phyloP scores from a whole-genome alignment of 2,888 invertebrate genomes.

The Apodemia zela region DNA sequence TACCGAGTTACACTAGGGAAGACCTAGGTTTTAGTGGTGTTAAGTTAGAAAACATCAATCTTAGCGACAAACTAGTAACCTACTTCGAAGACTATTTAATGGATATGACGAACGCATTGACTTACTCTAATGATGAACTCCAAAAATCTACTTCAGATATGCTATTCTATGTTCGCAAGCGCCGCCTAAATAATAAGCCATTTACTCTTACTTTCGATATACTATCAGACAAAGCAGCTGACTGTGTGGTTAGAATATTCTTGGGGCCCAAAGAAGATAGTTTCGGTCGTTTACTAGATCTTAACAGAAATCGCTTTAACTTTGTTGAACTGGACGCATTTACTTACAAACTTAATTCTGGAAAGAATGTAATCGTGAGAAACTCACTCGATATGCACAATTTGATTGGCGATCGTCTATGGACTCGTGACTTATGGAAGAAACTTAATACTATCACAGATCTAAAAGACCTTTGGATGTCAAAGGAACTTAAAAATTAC shows the following conservation, averaged over 20 bases:
- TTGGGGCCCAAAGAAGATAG: constrained; percentile 85
- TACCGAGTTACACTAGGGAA: constrained; percentile 81
- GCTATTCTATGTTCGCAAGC: constrained; percentile 77
- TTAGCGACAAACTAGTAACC: constrained; percentile 82
- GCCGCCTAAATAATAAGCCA: constrained; percentile 83
- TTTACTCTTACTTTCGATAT: constrained; percentile 80
- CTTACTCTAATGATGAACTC: constrained; percentile 66
- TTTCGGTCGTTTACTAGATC: constrained; percentile 74
- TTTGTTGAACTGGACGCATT: constrained; percentile 84
- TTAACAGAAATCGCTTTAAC: constrained; percentile 80
- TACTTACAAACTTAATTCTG: constrained; percentile 80
- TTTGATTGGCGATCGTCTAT: constrained; percentile 83
- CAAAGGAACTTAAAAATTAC: constrained; percentile 61
- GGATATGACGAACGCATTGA: constrained; percentile 82
- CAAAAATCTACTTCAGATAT: constrained; percentile 71
- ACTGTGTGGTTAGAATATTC: constrained; percentile 83
- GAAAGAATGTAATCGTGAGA: constrained; percentile 83
- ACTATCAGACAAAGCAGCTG: constrained; percentile 75
- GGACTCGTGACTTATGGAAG: constrained; percentile 83
- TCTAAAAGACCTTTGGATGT: constrained; percentile 47
- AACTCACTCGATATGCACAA: constrained; percentile 84
- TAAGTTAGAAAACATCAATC: constrained; percentile 81
- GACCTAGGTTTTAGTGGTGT: constrained; percentile 83
- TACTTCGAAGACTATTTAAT: constrained; percentile 85
- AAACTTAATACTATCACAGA: constrained; percentile 78